Conservation (phyloP, 2,888 invertebrate genomes). For the Acleris holmiana region DNA sequence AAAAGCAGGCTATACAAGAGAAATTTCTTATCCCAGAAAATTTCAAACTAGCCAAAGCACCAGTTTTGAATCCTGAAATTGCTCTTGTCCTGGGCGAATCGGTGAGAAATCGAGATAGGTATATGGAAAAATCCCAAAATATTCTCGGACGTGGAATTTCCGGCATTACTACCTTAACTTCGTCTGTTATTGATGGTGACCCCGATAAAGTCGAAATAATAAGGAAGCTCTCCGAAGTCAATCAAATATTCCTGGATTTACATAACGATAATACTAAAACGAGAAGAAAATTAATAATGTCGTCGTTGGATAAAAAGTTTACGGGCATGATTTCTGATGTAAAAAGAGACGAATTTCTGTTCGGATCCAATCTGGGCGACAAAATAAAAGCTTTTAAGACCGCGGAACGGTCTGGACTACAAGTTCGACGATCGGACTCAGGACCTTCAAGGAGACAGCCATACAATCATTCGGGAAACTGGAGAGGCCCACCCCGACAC, state of each 20-base stretch:
- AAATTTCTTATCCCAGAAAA: constrained; percentile 11
- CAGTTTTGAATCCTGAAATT: constrained; percentile 28
- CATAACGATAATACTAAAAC: constrained; percentile 31
- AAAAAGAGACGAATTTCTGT: constrained; percentile 22
- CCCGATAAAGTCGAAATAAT: constrained; percentile 19
- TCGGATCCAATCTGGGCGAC: constrained; percentile 21
- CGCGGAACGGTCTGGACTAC: too few relatives aligned
- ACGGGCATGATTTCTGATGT: constrained; percentile 22
- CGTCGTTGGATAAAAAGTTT: constrained; percentile 37
- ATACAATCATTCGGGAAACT: constrained; percentile 36
- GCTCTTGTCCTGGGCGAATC: constrained; percentile 18
- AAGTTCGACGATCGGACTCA: background rate
- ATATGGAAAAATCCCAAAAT: constrained; percentile 25
- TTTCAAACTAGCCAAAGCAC: constrained; percentile 24
- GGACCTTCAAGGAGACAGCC: constrained; percentile 12
- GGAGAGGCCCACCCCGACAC: constrained; percentile 36
- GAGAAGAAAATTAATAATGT: constrained; percentile 34
- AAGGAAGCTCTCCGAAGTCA: constrained; percentile 27
- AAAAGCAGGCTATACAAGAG: background rate
- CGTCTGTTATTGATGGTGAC: constrained; percentile 16
- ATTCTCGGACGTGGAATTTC: constrained; percentile 14
- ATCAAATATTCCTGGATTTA: constrained; percentile 28
- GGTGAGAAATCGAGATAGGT: constrained; percentile 25
- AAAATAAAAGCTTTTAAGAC: too few relatives aligned
- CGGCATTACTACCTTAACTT: constrained; percentile 9